phyloP scores from a whole-genome alignment of 2,888 invertebrate genomes.

The Ophraella communa region DNA sequence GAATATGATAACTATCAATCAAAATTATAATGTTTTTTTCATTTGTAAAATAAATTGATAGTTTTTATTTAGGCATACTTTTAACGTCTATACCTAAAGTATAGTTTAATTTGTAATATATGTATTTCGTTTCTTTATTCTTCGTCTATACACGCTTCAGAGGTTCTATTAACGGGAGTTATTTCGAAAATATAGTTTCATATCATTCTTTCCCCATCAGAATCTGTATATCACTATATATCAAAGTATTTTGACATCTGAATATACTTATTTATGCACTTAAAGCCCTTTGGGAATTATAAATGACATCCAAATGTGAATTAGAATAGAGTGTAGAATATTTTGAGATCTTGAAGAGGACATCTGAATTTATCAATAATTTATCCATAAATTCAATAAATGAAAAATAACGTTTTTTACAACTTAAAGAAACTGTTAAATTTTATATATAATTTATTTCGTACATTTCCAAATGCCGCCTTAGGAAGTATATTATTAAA shows the following conservation, averaged over 20 bases:
- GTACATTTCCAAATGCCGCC: neutral
- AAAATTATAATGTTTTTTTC: no score
- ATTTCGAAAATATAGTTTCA: neutral
- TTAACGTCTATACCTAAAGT: no score
- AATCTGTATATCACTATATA: slow-evolving; percentile 9
- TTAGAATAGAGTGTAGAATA: slow-evolving; percentile 38
- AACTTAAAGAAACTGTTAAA: no score
- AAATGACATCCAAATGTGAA: slow-evolving; percentile 41
- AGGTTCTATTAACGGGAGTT: neutral
- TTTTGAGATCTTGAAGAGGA: slow-evolving; percentile 6
- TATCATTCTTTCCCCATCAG: slow-evolving; percentile 18
- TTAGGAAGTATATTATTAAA: neutral
- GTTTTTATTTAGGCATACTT: no score
- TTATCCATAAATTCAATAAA: slow-evolving; percentile 2
- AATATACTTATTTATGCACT: slow-evolving; percentile 21
- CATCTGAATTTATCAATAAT: slow-evolving; percentile 22
- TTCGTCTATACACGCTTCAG: neutral
- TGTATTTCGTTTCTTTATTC: neutral
- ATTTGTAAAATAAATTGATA: no score
- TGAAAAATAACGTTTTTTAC: no score
- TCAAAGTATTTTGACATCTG: slow-evolving; percentile 24
- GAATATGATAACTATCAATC: no score
- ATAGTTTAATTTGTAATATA: neutral
- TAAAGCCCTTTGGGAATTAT: slow-evolving; percentile 29
- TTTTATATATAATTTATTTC: no score